Conservation (phyloP, 2,797 vertebrate species). For the Hemitrygon akajei region DNA sequence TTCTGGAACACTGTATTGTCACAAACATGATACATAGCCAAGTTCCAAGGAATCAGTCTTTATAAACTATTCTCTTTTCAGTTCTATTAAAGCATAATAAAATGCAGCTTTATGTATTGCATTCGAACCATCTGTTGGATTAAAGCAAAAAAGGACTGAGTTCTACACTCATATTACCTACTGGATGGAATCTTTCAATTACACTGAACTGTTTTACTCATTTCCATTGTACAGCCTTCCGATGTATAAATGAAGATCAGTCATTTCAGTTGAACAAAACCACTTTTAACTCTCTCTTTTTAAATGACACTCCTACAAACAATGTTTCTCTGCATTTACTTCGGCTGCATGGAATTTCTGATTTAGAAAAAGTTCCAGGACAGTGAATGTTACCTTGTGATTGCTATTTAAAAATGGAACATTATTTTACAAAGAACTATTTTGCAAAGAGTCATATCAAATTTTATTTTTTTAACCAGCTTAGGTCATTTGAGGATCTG, state of each 20-base stretch:
- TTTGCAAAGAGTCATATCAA: background rate
- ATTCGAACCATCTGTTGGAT: background rate
- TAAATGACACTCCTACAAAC: background rate
- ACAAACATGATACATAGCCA: slow-evolving; percentile 60
- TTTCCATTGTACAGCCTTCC: background rate
- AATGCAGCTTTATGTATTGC: background rate
- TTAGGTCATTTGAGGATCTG: background rate
- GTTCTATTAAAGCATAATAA: background rate
- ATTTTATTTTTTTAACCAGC: background rate
- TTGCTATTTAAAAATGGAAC: background rate
- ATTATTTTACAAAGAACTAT: background rate
- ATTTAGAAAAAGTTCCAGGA: background rate
- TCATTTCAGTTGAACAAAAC: background rate
- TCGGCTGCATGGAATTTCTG: background rate
- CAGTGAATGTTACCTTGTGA: background rate
- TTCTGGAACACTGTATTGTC: slow-evolving; percentile 63
- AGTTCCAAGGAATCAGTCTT: slow-evolving; percentile 72
- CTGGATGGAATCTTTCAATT: background rate
- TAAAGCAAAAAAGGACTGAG: background rate
- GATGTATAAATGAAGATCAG: background rate
- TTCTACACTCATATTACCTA: background rate
- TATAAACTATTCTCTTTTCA: slow-evolving; percentile 55
- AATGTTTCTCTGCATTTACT: background rate
- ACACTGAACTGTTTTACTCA: background rate
- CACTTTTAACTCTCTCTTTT: background rate